These are phyloP conservation scores for Brienomyrus longianalis DNA, from an alignment of 2,113 vertebrate genomes.

Conservation along the genomic window DNA sequence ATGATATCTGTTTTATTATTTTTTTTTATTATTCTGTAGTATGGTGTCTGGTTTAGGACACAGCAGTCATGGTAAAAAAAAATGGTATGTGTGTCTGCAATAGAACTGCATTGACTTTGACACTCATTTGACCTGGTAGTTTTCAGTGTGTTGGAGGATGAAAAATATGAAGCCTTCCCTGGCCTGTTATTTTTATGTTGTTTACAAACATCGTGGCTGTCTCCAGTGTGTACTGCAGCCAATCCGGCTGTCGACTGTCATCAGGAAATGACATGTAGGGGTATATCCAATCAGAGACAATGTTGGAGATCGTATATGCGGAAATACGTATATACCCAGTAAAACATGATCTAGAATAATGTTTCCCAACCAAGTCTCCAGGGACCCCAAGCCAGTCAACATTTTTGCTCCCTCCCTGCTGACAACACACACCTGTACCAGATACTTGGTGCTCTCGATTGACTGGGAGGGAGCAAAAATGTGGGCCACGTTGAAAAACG, in stretches of 20 bases:
- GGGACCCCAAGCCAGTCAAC: not conserved
- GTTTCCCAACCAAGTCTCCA: not conserved
- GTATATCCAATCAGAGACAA: not conserved
- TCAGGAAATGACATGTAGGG: not conserved
- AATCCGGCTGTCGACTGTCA: not conserved
- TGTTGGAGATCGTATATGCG: not conserved
- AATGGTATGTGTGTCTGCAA: not conserved
- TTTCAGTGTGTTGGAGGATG: not conserved
- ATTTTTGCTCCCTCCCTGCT: not conserved
- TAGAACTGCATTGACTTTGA: not conserved
- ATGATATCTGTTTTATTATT: not conserved
- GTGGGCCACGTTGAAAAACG: not conserved
- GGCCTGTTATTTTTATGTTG: not conserved
- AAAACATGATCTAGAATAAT: not conserved
- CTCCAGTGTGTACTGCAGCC: not conserved
- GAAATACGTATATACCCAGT: not conserved
- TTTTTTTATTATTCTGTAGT: not conserved
- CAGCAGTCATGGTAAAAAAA: not conserved
- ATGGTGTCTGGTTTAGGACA: not conserved
- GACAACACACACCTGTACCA: not conserved
- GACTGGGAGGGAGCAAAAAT: not conserved
- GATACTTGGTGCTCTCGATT: not conserved
- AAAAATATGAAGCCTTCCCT: not conserved
- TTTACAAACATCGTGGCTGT: not conserved
- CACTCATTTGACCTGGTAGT: not conserved